Evolutionary conservation across 2,113 vertebrate species (phyloP).

Genomic region (Pterocles orientalis): DNA sequence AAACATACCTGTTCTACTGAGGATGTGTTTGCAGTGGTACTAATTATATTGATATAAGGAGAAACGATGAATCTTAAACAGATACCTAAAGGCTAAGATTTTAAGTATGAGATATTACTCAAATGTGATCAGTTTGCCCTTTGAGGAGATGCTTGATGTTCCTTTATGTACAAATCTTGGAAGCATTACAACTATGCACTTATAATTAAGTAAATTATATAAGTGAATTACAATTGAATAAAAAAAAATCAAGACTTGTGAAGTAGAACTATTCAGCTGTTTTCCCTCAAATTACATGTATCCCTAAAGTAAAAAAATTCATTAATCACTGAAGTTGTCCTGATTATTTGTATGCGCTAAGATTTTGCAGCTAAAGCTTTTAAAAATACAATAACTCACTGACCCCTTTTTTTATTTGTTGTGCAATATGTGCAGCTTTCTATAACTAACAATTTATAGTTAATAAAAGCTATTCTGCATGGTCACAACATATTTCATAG

Average conservation of each 20-base stretch:
- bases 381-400: background rate
- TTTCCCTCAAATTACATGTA: background rate
- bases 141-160: conserved; percentile 10
- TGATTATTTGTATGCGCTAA: background rate
- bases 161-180: conserved; percentile 31
- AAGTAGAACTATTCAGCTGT: background rate
- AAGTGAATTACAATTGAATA: background rate
- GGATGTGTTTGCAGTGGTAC: background rate
- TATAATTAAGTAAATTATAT: background rate
- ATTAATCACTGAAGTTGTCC: background rate
- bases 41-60: conserved; percentile 32
- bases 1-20: background rate
- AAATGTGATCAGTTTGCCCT: conserved; percentile 13
- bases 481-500: background rate
- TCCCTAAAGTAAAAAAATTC: background rate
- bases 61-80: background rate
- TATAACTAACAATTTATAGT: background rate
- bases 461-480: background rate
- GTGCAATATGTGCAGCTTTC: background rate
- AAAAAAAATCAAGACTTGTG: background rate
- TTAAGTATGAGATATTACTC: background rate
- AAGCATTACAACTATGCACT: conserved; percentile 10
- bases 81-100: conserved; percentile 13
- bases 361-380: background rate
- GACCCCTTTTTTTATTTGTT: background rate